Evolutionary conservation across 2,113 vertebrate species (phyloP).

Genomic region (Glaucidium brasilianum): DNA sequence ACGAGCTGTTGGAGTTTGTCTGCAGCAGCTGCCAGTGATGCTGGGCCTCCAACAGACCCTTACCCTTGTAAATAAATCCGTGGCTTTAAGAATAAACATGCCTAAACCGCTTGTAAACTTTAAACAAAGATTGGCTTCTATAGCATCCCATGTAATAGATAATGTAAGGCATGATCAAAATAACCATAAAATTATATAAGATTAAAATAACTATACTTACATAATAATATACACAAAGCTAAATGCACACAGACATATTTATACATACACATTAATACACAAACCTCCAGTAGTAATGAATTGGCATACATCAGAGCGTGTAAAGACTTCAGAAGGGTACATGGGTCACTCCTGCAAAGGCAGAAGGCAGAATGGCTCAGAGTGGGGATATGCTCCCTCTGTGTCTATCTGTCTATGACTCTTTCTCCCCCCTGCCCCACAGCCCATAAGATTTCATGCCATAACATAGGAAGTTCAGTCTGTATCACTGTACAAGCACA

Average conservation of each 20-base stretch:
- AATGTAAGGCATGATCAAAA: not conserved
- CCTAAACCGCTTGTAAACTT: not conserved
- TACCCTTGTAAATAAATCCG: not conserved
- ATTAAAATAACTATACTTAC: not conserved
- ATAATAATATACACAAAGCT: not conserved
- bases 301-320: not conserved
- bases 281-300: not conserved
- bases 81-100: not conserved
- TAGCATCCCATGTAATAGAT: not conserved
- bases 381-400: no score
- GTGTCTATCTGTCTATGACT: not conserved
- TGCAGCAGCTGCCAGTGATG: not conserved
- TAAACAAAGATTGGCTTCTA: rapidly evolving
- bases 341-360: not conserved
- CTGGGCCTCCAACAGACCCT: not conserved
- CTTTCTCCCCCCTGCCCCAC: not conserved
- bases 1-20: not conserved
- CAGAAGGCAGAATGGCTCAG: not conserved
- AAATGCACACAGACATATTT: not conserved
- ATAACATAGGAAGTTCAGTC: not conserved
- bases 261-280: not conserved
- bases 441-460: not conserved
- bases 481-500: not conserved
- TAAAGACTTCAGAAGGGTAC: not conserved
- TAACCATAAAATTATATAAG: no score